Conservation (phyloP, 2,113 vertebrate species). For the Scomber japonicus region DNA sequence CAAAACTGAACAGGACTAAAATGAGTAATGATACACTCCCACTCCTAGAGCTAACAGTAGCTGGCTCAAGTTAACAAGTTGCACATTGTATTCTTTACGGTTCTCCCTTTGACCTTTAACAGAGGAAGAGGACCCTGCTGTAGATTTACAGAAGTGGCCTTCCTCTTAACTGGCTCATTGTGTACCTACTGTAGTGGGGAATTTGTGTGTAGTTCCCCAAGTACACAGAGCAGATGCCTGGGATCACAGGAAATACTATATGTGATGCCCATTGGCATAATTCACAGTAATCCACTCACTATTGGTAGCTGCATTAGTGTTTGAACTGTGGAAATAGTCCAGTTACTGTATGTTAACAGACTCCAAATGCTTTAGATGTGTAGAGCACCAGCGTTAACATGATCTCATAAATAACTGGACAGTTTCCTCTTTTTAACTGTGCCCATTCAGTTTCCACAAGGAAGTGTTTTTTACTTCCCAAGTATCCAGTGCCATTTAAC, state of each 20-base stretch:
- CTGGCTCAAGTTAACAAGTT: neutral
- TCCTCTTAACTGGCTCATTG: constrained; percentile 47
- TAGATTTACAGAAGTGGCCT: constrained; percentile 45
- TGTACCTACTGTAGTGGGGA: constrained; percentile 20
- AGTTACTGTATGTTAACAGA: constrained; percentile 19
- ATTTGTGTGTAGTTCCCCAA: constrained; percentile 8
- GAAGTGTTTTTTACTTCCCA: constrained; percentile 59
- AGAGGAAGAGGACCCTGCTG: constrained; percentile 53
- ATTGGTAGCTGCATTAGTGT: neutral
- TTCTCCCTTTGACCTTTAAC: constrained; percentile 37
- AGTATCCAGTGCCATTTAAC: constrained; percentile 88
- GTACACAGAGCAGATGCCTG: constrained; percentile 15
- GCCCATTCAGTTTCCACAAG: constrained; percentile 17
- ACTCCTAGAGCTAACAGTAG: neutral
- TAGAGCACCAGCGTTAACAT: constrained; percentile 44
- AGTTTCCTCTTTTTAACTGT: constrained; percentile 46
- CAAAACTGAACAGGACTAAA: constrained; percentile 14
- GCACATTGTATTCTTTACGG: constrained; percentile 22
- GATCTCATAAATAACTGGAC: constrained; percentile 35
- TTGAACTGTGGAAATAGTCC: constrained; percentile 30
- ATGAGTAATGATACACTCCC: neutral
- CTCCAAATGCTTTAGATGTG: constrained; percentile 32
- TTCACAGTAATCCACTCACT: constrained; percentile 16
- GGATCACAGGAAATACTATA: neutral
- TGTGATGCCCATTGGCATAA: neutral